Evolutionary conservation across 1,140 invertebrate genomes (phyloP), one percentile per base, ranked within the genome.

Genomic region (Ganaspis sp.): DNA sequence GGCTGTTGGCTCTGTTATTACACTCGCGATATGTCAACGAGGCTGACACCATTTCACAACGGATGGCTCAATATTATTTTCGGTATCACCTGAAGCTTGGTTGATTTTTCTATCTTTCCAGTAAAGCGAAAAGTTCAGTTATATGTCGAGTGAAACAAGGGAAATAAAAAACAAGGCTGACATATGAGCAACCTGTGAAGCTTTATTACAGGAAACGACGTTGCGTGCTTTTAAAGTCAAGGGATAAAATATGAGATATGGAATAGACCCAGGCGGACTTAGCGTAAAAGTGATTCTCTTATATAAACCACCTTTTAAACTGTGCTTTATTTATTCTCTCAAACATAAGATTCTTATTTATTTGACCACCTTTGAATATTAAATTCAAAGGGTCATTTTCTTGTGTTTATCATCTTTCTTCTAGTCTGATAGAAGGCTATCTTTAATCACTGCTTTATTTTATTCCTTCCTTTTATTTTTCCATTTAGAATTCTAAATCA

Each of bases 121-220:
- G 4, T 9, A 23, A 54, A 54, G 4, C 8, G 17, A 21, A 3
- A n/a, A 64, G 15, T 29, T 6, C 12, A 64, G 4, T 29, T 64
- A 64, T 64, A 29, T 64, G 23, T 64, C 58, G 15, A 64, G 23
- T 34, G 23, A 23, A 58, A 21, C 11, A 58, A 58, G 21, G 15
- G 12, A 64, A 64, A 64, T 29, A 64, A 34, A 11, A 64, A 64
- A 64, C 45, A 49, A 49, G 26, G 15, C 15, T 64, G 58, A 64
- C 58, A n/a, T 64, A 34, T 64, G 58, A 64, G 58, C 26, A 64
- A 64, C 58, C 58, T 64, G 58, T 64, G 12, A 64, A 64, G 58
- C 11, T 64, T 64, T 64, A 34, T 64, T 64, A 12, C 4, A 34
- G 58, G 58, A 64, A 64, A 64, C 58, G 58, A 64, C 21, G 54